Evolutionary conservation across 2,113 vertebrate species (phyloP).

Genomic region (Benitochromis conjunctus): DNA sequence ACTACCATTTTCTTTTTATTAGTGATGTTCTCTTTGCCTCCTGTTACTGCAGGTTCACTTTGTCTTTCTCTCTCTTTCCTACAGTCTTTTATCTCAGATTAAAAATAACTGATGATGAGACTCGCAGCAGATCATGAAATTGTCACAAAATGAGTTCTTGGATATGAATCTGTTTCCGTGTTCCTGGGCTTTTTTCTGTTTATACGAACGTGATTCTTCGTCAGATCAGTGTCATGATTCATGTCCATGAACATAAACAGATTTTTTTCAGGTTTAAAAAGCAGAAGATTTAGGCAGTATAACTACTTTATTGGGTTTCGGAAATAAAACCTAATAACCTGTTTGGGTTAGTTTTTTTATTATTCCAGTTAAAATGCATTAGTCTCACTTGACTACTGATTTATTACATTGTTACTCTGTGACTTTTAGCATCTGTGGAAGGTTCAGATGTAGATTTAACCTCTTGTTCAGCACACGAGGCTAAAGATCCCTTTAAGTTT

Average conservation of each 20-base stretch:
- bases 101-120: background rate
- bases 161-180: background rate
- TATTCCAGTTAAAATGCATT: background rate
- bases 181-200: background rate
- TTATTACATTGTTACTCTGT: background rate
- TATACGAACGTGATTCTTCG: background rate
- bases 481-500: background rate
- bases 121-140: background rate
- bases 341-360: background rate
- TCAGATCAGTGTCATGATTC: background rate
- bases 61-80: background rate
- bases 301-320: background rate
- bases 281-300: background rate
- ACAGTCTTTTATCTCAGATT: background rate
- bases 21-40: background rate
- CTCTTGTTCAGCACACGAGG: background rate
- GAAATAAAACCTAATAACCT: background rate
- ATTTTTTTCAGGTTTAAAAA: background rate
- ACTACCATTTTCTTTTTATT: background rate
- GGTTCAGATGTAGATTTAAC: background rate
- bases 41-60: slow-evolving; percentile 3
- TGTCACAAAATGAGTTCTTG: background rate
- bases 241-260: background rate
- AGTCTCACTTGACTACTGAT: background rate
- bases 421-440: background rate